Evolutionary conservation across 2,797 vertebrate species (phyloP).

Genomic region (Intellagama lesueurii): DNA sequence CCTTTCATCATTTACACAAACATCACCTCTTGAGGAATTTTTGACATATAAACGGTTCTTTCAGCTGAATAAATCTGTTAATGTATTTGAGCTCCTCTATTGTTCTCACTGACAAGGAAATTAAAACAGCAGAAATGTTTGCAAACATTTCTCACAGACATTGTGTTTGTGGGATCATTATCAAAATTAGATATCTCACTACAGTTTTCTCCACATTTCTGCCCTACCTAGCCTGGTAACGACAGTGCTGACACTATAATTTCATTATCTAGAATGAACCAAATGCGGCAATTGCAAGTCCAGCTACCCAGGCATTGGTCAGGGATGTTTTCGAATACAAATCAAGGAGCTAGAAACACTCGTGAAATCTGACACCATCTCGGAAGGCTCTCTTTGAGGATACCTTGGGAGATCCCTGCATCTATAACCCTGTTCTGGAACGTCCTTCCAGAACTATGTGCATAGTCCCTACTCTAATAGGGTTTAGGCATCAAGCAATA

Average conservation of each 20-base stretch:
- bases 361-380: no score
- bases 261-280: not conserved
- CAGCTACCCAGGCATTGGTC: not conserved
- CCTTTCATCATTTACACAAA: not conserved
- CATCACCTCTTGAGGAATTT: not conserved
- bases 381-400: not conserved
- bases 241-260: not conserved
- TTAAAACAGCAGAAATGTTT: not conserved
- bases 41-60: constrained; percentile 3
- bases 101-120: not conserved
- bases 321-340: not conserved
- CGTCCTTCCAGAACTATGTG: not conserved
- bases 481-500: not conserved
- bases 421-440: not conserved
- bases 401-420: not conserved
- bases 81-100: not conserved
- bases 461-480: not conserved
- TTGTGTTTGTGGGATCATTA: not conserved
- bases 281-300: not conserved
- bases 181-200: not conserved
- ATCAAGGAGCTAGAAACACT: not conserved
- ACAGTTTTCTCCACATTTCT: not conserved
- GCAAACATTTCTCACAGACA: not conserved
- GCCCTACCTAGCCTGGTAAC: not conserved
- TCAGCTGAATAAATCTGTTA: not conserved